Evolutionary conservation across 2,888 invertebrate genomes (phyloP).

Genomic region (Helobdella robusta): DNA sequence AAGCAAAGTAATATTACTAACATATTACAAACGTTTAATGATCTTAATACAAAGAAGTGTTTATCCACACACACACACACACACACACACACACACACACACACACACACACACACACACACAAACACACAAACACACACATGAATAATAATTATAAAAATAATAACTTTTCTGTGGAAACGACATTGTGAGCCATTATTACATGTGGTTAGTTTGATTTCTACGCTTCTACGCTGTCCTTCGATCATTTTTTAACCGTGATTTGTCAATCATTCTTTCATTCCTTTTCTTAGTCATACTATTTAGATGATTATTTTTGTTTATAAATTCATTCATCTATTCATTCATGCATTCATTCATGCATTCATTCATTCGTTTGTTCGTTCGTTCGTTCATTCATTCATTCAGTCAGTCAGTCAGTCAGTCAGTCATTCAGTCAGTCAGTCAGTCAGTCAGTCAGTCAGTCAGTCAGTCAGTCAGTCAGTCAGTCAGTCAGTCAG

Average conservation of each 20-base stretch:
- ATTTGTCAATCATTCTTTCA: no score
- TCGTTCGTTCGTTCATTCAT: no score
- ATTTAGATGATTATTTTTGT: no score
- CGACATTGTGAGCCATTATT: no score
- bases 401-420: not conserved
- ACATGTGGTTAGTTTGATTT: no score
- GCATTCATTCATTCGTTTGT: not conserved
- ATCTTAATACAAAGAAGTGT: not conserved
- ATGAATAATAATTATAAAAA: slow-evolving; percentile 5
- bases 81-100: slow-evolving; percentile 11
- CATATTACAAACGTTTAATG: not conserved
- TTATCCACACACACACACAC: slow-evolving; percentile 13
- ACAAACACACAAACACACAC: slow-evolving; percentile 4
- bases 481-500: not conserved
- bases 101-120: slow-evolving; percentile 2
- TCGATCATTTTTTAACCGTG: no score
- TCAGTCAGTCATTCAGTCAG: not conserved
- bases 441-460: slow-evolving; percentile 7
- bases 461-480: slow-evolving; percentile 12
- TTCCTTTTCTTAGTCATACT: no score
- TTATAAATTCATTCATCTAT: no score
- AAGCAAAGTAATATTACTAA: no score
- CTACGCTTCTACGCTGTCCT: no score
- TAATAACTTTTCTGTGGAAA: no score
- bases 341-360: no score